Base-by-base conservation (phyloP, 2,113 vertebrate species). In the Ceyx cyanopectus region DNA sequence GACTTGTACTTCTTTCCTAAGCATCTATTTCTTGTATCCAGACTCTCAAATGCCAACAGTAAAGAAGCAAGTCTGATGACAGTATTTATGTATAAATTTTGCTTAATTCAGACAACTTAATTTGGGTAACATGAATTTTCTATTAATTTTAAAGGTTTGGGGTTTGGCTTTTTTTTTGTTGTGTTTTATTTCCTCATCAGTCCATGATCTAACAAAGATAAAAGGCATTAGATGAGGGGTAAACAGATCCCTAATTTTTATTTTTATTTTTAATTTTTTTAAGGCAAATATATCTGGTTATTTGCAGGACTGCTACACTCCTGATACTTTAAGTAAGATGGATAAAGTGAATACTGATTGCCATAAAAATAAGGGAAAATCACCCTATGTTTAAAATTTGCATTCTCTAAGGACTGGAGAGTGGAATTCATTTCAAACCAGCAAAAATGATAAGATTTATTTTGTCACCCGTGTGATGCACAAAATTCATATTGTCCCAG, bases 141-240 rank as follows among this genome's bases (percentile, higher is more conserved):
- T 30, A 37, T 77, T 74, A 48, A 61, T 53, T 32, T 14, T 75
- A 26, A 67, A 53, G 3, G 3, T 62, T 30, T 79, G 4, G 1
- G 10, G 4, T 62, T 87, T 57, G 21, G 7, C 11, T 51, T 4
- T 0, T 22, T 24, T 82, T 12, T 5, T 27, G 22, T 13, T 50
- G 48, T 50, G 48, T 48, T 18, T 29, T 13, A 23, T 9, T 6
- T 10, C 16, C 1, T 51, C 12, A 23, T 41, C 1, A 0, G 65
- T 85, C 11, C 14, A 32, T 77, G 20, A 51, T 27, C 46, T 78
- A 66, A 4, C 4, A 57, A 57, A 69, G 34, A 78, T 13, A 32
- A 58, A 80, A 72, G 20, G n/a, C 13, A 12, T 22, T 51, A 15
- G 72, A 34, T 51, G 40, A 83, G 60, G n/a, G 11, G 5, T 45